Evolutionary conservation across 2,888 invertebrate genomes (phyloP).

Genomic region (Scrobipalpa atriplicella): DNA sequence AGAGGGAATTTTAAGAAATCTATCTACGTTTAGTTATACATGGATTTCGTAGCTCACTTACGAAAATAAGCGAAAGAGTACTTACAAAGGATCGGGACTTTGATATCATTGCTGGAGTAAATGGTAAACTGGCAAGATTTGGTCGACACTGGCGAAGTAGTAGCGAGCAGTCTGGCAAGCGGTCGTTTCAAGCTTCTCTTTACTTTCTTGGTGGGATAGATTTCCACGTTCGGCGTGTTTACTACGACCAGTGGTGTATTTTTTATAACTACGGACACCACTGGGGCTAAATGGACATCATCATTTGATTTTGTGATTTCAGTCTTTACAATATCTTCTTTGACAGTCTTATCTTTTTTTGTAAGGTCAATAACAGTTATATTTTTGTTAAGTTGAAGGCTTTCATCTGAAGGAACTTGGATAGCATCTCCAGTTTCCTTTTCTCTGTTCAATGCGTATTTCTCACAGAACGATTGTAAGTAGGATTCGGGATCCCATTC

Average conservation of each 20-base stretch:
- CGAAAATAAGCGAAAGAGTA: neutral
- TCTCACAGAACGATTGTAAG: no score
- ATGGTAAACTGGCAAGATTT: slow-evolving; percentile 16
- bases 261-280: neutral
- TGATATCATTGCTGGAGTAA: slow-evolving; percentile 4
- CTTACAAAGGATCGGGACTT: neutral
- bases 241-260: neutral
- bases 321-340: neutral
- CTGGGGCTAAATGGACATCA: neutral
- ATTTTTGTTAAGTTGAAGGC: neutral
- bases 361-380: neutral
- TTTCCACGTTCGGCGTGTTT: neutral
- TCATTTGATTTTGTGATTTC: neutral
- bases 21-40: no score
- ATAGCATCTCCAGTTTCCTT: neutral
- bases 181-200: slow-evolving; percentile 9
- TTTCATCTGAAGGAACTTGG: neutral
- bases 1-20: no score
- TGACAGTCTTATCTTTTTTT: neutral
- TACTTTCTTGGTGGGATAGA: slow-evolving; percentile 9
- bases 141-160: neutral
- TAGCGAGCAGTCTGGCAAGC: neutral
- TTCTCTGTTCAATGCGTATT: no score
- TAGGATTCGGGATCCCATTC: neutral
- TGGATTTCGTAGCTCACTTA: no score